Conservation (phyloP, 2,113 vertebrate genomes). For the Miniopterus natalensis region DNA sequence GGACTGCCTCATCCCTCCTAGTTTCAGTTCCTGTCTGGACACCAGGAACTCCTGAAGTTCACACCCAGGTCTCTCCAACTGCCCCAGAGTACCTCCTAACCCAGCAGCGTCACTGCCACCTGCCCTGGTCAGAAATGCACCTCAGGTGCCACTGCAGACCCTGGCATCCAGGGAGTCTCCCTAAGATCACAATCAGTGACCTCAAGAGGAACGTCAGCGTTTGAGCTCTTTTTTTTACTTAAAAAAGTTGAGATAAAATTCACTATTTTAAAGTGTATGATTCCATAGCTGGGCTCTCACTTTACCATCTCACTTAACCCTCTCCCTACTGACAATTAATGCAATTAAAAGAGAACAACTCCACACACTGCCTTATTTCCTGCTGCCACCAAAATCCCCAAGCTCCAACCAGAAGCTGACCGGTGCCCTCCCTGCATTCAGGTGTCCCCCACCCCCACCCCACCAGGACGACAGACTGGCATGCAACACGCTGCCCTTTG, state of each 20-base stretch:
- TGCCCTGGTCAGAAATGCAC: background rate
- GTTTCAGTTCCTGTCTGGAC: background rate
- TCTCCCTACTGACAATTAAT: background rate
- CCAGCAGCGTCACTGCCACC: background rate
- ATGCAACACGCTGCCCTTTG: background rate
- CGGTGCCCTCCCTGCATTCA: background rate
- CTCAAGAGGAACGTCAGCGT: background rate
- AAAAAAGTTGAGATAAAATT: background rate
- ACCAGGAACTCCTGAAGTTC: too few relatives aligned
- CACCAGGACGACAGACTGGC: too few relatives aligned
- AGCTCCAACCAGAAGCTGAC: background rate
- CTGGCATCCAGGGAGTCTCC: accelerated
- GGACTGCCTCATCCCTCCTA: background rate
- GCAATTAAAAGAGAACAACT: background rate
- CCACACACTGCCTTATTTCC: too few relatives aligned
- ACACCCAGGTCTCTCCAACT: background rate
- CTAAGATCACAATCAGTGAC: background rate
- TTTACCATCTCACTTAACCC: background rate
- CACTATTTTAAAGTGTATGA: background rate
- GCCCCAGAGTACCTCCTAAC: background rate
- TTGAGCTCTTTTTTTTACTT: background rate
- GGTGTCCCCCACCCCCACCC: accelerated
- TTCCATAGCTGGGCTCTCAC: background rate
- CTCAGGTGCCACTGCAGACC: background rate
- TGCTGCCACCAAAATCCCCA: background rate